Evolutionary conservation across 2,888 invertebrate species (phyloP).

Genomic region (Seira ritae): DNA sequence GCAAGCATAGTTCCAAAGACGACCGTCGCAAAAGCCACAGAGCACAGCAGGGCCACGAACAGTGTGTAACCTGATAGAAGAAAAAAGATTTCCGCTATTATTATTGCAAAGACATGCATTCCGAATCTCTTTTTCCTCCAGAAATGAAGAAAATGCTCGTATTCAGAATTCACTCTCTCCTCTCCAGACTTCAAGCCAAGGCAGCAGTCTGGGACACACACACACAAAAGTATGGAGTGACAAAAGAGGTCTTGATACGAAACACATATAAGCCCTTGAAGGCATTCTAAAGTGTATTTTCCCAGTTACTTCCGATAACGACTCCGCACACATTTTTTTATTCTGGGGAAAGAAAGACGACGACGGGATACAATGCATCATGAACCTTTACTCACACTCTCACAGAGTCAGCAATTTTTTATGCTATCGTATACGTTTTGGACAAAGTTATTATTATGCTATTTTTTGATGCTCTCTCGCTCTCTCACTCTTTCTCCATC

Average conservation of each 20-base stretch:
- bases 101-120: not conserved
- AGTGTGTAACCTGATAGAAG: constrained; percentile 64
- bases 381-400: not conserved
- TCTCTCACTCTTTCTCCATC: no score
- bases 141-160: not conserved
- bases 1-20: constrained; percentile 64
- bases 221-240: not conserved
- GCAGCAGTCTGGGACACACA: not conserved
- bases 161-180: not conserved
- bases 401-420: not conserved
- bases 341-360: no score
- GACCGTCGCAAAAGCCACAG: constrained; percentile 60
- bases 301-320: not conserved
- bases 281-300: not conserved
- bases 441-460: not conserved
- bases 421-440: not conserved
- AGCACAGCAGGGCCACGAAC: constrained; percentile 59
- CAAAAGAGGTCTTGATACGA: not conserved
- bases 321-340: no score
- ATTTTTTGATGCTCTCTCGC: not conserved
- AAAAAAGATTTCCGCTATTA: constrained; percentile 28
- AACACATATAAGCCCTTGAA: no score
- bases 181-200: not conserved
- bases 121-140: not conserved
- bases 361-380: not conserved